These are phyloP conservation scores for Trichoplusia ni DNA, from an alignment of 1,140 invertebrate genomes.

Conservation along the genomic window DNA sequence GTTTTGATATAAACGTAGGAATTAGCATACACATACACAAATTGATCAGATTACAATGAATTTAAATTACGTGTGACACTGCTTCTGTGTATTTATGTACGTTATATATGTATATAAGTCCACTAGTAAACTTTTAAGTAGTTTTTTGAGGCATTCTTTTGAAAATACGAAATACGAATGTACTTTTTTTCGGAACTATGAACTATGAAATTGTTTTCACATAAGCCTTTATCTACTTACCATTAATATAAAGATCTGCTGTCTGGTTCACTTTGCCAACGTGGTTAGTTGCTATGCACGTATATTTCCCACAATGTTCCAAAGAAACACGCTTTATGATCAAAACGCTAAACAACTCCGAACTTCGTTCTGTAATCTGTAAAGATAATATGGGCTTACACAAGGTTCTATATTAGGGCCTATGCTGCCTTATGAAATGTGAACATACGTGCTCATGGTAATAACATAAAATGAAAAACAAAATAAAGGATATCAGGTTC, in stretches of 20 bases:
- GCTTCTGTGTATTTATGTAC: too few species aligned
- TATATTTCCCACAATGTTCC: slow-evolving; percentile 92
- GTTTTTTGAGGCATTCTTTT: too few species aligned
- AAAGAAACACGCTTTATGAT: slow-evolving; percentile 89
- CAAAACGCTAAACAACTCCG: slow-evolving; percentile 88
- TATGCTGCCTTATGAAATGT: not conserved
- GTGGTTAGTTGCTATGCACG: slow-evolving; percentile 92
- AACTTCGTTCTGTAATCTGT: slow-evolving; percentile 85
- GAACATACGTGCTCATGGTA: too few species aligned
- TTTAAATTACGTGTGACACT: too few species aligned
- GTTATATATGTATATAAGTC: too few species aligned
- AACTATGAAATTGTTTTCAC: not conserved
- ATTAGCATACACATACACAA: too few species aligned
- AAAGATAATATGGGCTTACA: slow-evolving; percentile 23
- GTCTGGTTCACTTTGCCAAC: slow-evolving; percentile 92
- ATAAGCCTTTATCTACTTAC: slow-evolving; percentile 73
- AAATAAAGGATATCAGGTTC: too few species aligned
- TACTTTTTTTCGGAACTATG: not conserved
- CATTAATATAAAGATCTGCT: slow-evolving; percentile 91
- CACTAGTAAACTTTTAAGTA: too few species aligned
- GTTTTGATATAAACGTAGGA: too few species aligned
- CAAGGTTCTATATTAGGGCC: not conserved
- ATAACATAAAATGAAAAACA: too few species aligned
- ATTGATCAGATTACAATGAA: too few species aligned
- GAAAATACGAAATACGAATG: too few species aligned